Conservation (phyloP, 2,797 vertebrate genomes). For the Amblyraja radiata region DNA sequence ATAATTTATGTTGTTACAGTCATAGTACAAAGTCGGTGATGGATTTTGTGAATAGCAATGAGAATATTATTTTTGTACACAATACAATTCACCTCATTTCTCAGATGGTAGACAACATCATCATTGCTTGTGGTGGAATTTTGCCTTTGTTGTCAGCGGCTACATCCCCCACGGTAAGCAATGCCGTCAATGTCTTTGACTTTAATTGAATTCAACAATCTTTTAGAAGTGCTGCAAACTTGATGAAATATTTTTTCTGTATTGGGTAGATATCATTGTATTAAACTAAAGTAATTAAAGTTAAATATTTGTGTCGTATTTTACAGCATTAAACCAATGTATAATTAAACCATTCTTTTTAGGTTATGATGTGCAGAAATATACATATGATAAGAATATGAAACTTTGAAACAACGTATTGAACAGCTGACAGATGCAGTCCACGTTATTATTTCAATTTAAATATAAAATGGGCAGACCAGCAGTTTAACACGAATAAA, state of each 20-base stretch:
- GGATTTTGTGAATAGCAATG: constrained; percentile 99
- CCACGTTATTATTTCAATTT: not conserved
- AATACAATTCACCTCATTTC: constrained; percentile 99
- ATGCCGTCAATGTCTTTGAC: not conserved
- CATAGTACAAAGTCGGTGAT: constrained; percentile 98
- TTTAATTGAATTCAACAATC: not conserved
- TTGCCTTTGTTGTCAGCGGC: constrained; percentile 91
- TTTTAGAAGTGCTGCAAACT: not conserved
- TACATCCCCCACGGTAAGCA: constrained; percentile 97
- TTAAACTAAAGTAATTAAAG: not conserved
- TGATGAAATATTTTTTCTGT: not conserved
- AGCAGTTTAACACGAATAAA: too few relatives aligned
- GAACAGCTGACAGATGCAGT: not conserved
- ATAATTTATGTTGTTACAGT: constrained; percentile 58
- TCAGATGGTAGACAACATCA: constrained; percentile 99
- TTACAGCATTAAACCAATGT: not conserved
- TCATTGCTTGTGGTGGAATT: constrained; percentile 98
- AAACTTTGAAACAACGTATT: not conserved
- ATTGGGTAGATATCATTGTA: not conserved
- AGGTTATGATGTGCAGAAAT: constrained; percentile 7
- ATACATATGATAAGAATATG: not conserved
- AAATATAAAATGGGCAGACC: not conserved
- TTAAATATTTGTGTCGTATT: not conserved
- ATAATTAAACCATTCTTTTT: not conserved
- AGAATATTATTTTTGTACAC: constrained; percentile 99